Evolutionary conservation across 2,113 vertebrate genomes (phyloP), one percentile per base, ranked within the genome.

Genomic region (Engraulis encrasicolus): DNA sequence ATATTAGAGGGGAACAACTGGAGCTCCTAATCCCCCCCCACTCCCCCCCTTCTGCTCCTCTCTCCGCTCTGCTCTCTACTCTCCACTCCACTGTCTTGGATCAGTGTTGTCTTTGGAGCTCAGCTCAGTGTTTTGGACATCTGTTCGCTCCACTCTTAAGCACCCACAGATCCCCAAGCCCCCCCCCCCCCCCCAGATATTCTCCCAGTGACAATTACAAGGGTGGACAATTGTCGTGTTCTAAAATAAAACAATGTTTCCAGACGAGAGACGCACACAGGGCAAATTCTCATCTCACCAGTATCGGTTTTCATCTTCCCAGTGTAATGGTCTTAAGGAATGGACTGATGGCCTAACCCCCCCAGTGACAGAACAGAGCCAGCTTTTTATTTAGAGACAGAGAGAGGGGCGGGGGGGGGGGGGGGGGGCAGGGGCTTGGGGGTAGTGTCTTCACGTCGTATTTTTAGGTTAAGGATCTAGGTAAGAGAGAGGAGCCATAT

Each of bases 21-120:
- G 89, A 91, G 91, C 87, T 85, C 87, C 91, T 93, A 91, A 92
- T 93, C 92, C 89, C 83, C n/a, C n/a, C n/a, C n/a, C n/a, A n/a
- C n/a, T n/a, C n/a, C n/a, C n/a, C n/a, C n/a, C n/a, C n/a, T 88
- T 85, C 23, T 90, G 88, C 88, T 90, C 89, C 84, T 89, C 85
- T 88, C 88, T 87, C 86, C 87, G 50, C 61, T 88, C 90, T 31
- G 50, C 58, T 31, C 40, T 34, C 58, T 66, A 7, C 58, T 66
- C 58, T 52, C 88, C 83, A 88, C 84, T 88, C 88, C 87, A 87
- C 87, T 58, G 78, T 89, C 91, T 37, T 71, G 86, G 89, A 93
- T 91, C 91, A 91, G 71, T 20, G 50, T 77, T 83, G 90, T 89
- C 92, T 90, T 90, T 84, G 19, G 91, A 91, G 91, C 50, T 89